Percentiles rank a stretch among this genome's conserved stretches.
phyloP scores from a whole-genome alignment of 2,888 invertebrate species.

The Drosophila atroscutellata region DNA sequence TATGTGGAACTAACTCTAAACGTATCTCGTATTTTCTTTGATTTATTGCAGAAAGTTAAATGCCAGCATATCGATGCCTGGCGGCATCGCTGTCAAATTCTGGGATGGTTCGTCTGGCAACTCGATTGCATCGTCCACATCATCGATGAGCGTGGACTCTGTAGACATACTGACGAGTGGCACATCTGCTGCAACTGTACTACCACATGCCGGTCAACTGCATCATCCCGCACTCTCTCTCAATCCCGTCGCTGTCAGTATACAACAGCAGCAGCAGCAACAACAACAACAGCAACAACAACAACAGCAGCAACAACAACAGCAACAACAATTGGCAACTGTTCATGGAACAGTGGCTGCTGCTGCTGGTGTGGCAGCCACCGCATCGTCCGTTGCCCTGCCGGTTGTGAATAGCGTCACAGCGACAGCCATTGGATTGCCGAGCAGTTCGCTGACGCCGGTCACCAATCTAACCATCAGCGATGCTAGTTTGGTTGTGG shows the following conservation, averaged over 20 bases:
- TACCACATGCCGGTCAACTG: slow-evolving; percentile 1
- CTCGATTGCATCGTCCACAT: slow-evolving; percentile 80
- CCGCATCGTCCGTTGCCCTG: slow-evolving; percentile 31
- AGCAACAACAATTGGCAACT: slow-evolving; percentile 28
- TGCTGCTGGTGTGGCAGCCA: not conserved
- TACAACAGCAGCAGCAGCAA: not conserved
- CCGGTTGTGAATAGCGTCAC: slow-evolving; percentile 42
- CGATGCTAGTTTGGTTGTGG: slow-evolving; percentile 83
- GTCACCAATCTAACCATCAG: slow-evolving; percentile 69
- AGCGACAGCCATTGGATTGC: slow-evolving; percentile 61
- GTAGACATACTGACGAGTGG: slow-evolving; percentile 67
- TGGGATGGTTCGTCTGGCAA: slow-evolving; percentile 77
- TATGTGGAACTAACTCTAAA: not conserved
- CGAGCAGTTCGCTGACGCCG: slow-evolving; percentile 69
- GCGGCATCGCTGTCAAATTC: slow-evolving; percentile 53
- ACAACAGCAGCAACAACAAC: not conserved
- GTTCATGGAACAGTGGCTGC: slow-evolving; percentile 16
- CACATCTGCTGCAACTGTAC: slow-evolving; percentile 31
- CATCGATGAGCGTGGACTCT: slow-evolving; percentile 78
- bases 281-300: not conserved
- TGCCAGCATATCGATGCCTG: slow-evolving; percentile 44
- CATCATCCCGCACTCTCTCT: slow-evolving; percentile 32
- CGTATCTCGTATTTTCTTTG: not conserved
- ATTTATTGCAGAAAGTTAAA: slow-evolving; percentile 71
- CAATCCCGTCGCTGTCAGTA: not conserved